These are phyloP conservation scores for Nomada ferruginata DNA, from an alignment of 2,888 invertebrate genomes.

Conservation along the genomic window DNA sequence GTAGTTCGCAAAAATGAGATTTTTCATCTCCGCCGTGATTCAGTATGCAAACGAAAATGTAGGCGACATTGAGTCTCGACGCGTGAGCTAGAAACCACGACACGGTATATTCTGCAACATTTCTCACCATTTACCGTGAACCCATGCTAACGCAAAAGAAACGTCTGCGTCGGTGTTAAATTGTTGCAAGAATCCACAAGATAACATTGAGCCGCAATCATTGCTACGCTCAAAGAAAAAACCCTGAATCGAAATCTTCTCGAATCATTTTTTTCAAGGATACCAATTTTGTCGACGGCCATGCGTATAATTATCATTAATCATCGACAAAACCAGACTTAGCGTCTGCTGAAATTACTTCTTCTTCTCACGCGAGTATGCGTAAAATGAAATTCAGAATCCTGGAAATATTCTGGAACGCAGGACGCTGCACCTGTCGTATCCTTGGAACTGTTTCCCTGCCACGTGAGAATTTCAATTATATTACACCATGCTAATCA, in stretches of 20 bases:
- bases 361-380: too few species aligned
- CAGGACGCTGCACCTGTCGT: background rate
- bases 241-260: background rate
- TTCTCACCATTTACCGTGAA: background rate
- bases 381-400: too few species aligned
- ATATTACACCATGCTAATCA: background rate
- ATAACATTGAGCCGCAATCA: slow-evolving; percentile 16
- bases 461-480: background rate
- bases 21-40: slow-evolving; percentile 19
- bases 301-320: too few species aligned
- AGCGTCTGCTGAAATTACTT: too few species aligned
- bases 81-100: background rate
- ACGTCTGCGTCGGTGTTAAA: background rate
- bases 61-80: slow-evolving; percentile 33
- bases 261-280: slow-evolving; percentile 1
- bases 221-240: background rate
- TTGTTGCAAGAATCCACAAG: background rate
- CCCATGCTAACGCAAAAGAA: background rate
- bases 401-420: background rate
- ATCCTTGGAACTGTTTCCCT: background rate
- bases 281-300: background rate
- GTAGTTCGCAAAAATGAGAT: slow-evolving; percentile 26
- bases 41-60: slow-evolving; percentile 31
- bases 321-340: too few species aligned
- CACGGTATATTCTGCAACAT: background rate